These are phyloP conservation scores for Trichomycterus rosablanca DNA, from an alignment of 2,113 vertebrate species.

Conservation along the genomic window DNA sequence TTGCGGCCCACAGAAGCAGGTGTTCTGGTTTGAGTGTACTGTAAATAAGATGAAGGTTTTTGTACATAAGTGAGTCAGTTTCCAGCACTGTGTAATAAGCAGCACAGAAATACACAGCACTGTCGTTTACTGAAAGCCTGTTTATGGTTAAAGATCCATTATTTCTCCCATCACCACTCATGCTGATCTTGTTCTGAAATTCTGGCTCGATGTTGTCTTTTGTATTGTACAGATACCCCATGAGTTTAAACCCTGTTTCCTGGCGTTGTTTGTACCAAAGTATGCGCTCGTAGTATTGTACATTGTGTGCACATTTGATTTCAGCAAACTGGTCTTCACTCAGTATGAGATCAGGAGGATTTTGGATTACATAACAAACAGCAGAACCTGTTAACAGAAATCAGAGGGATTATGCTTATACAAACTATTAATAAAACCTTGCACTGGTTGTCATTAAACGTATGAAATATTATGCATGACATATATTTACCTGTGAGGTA, in stretches of 20 bases:
- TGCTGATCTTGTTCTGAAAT: neutral
- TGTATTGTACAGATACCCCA: constrained; percentile 26
- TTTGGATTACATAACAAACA: constrained; percentile 18
- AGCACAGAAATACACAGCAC: constrained; percentile 39
- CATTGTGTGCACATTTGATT: constrained; percentile 28
- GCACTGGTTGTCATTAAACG: no score
- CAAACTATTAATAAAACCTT: no score
- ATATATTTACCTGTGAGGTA: constrained; percentile 18
- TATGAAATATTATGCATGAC: neutral
- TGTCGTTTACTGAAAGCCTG: constrained; percentile 11
- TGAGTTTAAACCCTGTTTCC: constrained; percentile 7
- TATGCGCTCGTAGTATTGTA: constrained; percentile 14
- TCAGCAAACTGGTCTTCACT: neutral
- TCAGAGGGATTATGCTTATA: neutral
- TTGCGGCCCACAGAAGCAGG: constrained; percentile 1
- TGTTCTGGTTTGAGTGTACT: constrained; percentile 1
- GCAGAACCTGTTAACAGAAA: constrained; percentile 19
- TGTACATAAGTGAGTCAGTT: constrained; percentile 14
- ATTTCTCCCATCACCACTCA: constrained; percentile 26
- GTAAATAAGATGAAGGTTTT: constrained; percentile 21
- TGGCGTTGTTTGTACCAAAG: constrained; percentile 42
- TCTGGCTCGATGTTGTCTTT: neutral
- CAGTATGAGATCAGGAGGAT: constrained; percentile 18
- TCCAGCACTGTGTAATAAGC: constrained; percentile 36
- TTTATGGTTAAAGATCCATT: constrained; percentile 5